Percentiles rank a stretch among this genome's conserved stretches.
phyloP scores from a whole-genome alignment of 37 sponge, comb jelly and placozoan genomes.

The Hormiphora californensis region DNA sequence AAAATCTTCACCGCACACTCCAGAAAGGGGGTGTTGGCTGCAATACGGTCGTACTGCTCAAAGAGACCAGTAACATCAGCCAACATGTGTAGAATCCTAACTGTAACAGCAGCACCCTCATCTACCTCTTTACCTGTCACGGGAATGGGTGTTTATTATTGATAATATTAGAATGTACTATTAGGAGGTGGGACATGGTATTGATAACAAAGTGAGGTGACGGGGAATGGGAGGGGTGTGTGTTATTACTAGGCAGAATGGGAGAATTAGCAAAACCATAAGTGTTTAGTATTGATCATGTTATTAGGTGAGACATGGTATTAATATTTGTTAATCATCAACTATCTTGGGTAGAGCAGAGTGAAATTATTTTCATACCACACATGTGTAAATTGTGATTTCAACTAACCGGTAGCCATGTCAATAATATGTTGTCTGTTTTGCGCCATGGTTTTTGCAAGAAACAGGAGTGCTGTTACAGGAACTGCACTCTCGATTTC shows the following conservation, averaged over 20 bases:
- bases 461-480: slow-evolving; percentile 31
- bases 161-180: background rate
- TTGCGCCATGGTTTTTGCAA: background rate
- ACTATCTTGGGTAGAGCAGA: background rate
- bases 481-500: slow-evolving; percentile 53
- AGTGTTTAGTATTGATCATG: background rate
- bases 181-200: background rate
- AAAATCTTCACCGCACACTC: slow-evolving; percentile 44
- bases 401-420: slow-evolving; percentile 8
- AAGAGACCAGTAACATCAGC: slow-evolving; percentile 11
- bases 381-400: background rate
- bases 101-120: slow-evolving; percentile 13
- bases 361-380: background rate
- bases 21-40: slow-evolving; percentile 41
- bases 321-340: background rate
- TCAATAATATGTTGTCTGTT: slow-evolving; percentile 49
- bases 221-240: too few relatives aligned
- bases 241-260: background rate
- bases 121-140: background rate
- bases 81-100: slow-evolving; percentile 9
- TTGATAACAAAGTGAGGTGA: background rate
- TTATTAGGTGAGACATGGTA: background rate
- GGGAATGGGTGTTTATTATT: too few relatives aligned
- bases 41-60: slow-evolving; percentile 19
- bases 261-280: background rate